phyloP scores from a whole-genome alignment of 2,113 vertebrate genomes.

The Microcebus jonahi region DNA sequence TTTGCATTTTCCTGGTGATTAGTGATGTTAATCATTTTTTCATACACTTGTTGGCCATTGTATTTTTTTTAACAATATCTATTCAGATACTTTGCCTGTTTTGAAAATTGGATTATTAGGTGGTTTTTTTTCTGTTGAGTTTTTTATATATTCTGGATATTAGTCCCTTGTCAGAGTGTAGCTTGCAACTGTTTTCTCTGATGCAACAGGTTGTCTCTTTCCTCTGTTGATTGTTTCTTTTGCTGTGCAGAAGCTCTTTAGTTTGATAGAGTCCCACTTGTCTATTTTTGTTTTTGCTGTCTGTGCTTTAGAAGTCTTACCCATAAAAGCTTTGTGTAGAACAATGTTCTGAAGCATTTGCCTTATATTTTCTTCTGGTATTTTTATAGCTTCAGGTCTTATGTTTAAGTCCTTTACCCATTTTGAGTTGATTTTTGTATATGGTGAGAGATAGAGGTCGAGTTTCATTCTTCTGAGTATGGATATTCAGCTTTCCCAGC shows the following conservation, averaged over 20 bases:
- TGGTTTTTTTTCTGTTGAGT: background rate
- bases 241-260: background rate
- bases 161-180: background rate
- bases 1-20: background rate
- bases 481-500: background rate
- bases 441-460: background rate
- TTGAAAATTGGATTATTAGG: background rate
- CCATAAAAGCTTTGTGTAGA: background rate
- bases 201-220: background rate
- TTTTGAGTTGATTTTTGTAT: background rate
- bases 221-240: background rate
- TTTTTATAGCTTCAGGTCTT: background rate
- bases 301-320: background rate
- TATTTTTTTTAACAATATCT: background rate
- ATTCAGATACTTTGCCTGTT: background rate
- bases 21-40: background rate
- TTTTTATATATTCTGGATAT: background rate
- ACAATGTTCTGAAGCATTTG: background rate
- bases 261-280: background rate
- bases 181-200: background rate
- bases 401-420: background rate
- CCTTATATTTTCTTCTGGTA: background rate
- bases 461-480: background rate
- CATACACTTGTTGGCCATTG: background rate
- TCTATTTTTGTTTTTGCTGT: background rate